Percentiles rank a stretch among this genome's conserved stretches.
phyloP scores from a whole-genome alignment of 92 coral and sea anemone species.

The Desmophyllum pertusum region DNA sequence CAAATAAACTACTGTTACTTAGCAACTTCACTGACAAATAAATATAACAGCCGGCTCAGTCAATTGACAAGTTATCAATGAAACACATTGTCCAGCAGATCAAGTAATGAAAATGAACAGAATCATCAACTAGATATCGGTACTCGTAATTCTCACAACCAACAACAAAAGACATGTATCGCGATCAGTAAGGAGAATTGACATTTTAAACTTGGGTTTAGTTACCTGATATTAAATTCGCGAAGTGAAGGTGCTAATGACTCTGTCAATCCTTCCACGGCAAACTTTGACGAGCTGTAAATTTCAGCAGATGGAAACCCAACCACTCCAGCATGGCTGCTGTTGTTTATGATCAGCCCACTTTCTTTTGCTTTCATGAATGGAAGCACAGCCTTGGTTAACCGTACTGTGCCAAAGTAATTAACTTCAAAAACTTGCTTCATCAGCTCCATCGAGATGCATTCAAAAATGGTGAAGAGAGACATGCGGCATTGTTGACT shows the following conservation, averaged over 20 bases:
- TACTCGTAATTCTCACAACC: neutral
- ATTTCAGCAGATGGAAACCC: conserved; percentile 70
- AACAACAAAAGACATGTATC: neutral
- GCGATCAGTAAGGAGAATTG: neutral
- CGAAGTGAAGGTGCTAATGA: conserved; percentile 69
- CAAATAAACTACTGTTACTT: too few species aligned
- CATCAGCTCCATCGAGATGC: conserved; percentile 55
- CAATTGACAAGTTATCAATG: too few species aligned
- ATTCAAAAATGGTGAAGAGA: conserved; percentile 60
- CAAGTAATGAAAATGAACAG: neutral
- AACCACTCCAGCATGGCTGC: conserved; percentile 69
- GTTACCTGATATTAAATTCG: conserved; percentile 73
- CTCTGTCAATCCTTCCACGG: conserved; percentile 83
- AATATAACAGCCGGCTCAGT: too few species aligned
- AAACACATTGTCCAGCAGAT: too few species aligned
- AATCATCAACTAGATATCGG: neutral
- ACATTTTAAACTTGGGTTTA: neutral
- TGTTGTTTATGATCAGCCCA: conserved; percentile 81
- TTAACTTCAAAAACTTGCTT: conserved; percentile 70
- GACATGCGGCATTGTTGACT: conserved; percentile 88
- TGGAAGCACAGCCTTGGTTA: conserved; percentile 80
- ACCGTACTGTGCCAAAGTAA: conserved; percentile 73
- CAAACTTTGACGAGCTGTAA: conserved; percentile 84
- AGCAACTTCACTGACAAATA: too few species aligned
- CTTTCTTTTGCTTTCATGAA: conserved; percentile 67